Percentiles rank a stretch among this genome's conserved stretches.
phyloP scores from a whole-genome alignment of 1,140 invertebrate genomes.

The Aphelinus certus region DNA sequence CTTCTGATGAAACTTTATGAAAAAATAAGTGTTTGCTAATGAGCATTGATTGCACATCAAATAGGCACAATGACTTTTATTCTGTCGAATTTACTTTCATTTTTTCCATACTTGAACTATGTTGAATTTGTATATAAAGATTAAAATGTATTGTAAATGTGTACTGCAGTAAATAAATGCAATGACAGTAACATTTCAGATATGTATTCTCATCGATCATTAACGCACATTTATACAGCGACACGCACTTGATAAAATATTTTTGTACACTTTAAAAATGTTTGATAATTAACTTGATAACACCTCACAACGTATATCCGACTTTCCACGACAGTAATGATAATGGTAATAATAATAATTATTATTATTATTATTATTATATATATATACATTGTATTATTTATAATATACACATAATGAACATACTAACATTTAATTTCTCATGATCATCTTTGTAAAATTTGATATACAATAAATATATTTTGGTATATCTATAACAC shows the following conservation, averaged over 20 bases:
- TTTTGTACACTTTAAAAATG: constrained; percentile 17
- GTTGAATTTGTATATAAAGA: constrained; percentile 16
- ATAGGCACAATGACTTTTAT: background rate
- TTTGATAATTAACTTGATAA: constrained; percentile 19
- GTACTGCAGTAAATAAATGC: constrained; percentile 53
- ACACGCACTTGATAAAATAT: background rate
- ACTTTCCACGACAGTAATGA: constrained; percentile 13
- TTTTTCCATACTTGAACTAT: background rate
- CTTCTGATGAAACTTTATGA: constrained; percentile 1
- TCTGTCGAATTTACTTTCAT: background rate
- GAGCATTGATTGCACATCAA: background rate
- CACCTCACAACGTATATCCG: constrained; percentile 21
- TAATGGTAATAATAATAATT: no score
- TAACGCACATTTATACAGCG: constrained; percentile 8
- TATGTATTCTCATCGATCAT: constrained; percentile 17
- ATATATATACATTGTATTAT: constrained; percentile 21
- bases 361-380: no score
- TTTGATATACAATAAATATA: constrained; percentile 19
- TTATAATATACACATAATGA: constrained; percentile 26
- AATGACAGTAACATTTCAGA: constrained; percentile 47
- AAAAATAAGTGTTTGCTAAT: background rate
- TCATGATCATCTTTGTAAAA: constrained; percentile 8
- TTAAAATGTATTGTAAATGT: constrained; percentile 42
- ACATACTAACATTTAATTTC: constrained; percentile 7
- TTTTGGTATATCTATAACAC: constrained; percentile 17